Base-by-base conservation (phyloP, 1,140 invertebrate species). In the Vanessa atalanta region DNA sequence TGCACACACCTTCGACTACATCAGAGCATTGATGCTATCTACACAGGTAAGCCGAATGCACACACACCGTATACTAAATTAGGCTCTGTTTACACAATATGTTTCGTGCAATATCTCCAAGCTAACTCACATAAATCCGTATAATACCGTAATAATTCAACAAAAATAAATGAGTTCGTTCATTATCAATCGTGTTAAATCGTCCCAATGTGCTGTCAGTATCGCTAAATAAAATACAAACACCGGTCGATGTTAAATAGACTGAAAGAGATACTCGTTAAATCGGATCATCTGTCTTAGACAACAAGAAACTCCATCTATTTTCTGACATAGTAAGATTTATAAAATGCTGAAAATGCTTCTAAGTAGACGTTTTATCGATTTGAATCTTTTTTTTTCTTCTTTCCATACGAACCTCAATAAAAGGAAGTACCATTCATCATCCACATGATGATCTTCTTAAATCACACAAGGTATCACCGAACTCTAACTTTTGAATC, bases 1-100 rank as follows among this genome's bases (percentile, higher is more conserved):
- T 79, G 93, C 94, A 4, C 94, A 95, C 85, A 93, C 96, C 57
- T 96, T 96, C 83, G 94, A 94, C 48, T 95, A 95, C 76, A 85
- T 94, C 0, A 92, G 96, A 53, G 96, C 96, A n/a, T 87, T 96
- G 65, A 93, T 97, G 67, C 91, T 98, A 12, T 97, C 97, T n/a
- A 96, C 96, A 64, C 97, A 98, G 95, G 96, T 97, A 90, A 88
- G 75, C 26, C 6, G 26, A 31, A 31, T 31, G 26, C 6, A 31
- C 26, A 31, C 26, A 31, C 26, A 31, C 26, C 26, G 26, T 31
- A 31, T 20, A 31, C 0, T 4, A 31, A 31, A 31, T 31, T 31
- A 4, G 26, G 26, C 26, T 31, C 26, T 4, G 26, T 31, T 31
- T 6, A 31, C 26, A 31, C 26, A 4, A 31, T 31, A 31, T 31